Evolutionary conservation across 2,797 vertebrate species (phyloP).

Genomic region (Antrozous pallidus): DNA sequence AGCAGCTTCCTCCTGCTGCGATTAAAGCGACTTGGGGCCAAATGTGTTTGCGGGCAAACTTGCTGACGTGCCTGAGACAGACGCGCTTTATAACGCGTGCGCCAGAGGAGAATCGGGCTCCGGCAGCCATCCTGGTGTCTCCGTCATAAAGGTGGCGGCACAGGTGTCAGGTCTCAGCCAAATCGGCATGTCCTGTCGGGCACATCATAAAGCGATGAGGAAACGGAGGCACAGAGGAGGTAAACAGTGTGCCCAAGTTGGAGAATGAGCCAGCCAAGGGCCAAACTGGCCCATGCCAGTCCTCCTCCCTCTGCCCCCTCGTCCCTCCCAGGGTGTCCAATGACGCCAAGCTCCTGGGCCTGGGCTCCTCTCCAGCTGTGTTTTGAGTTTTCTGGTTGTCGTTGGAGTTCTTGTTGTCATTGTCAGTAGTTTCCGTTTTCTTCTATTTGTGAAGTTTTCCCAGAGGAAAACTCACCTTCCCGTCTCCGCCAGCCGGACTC

Average conservation of each 20-base stretch:
- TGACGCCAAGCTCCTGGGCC: neutral
- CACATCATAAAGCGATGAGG: neutral
- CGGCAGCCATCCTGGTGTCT: slow-evolving; percentile 9
- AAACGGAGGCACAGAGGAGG: neutral
- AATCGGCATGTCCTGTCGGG: neutral
- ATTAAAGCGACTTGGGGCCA: slow-evolving; percentile 77
- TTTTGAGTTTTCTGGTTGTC: neutral
- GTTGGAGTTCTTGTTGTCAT: neutral
- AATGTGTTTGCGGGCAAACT: slow-evolving; percentile 76
- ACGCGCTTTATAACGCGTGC: neutral
- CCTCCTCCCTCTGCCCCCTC: fast-evolving
- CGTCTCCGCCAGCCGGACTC: neutral
- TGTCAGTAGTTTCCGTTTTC: neutral
- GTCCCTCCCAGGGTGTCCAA: neutral
- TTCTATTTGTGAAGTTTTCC: neutral
- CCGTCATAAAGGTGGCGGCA: fast-evolving
- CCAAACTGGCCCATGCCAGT: fast-evolving
- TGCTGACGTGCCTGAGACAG: slow-evolving; percentile 73
- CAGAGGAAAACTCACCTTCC: neutral
- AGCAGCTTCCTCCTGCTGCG: slow-evolving; percentile 74
- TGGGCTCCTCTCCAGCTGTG: fast-evolving
- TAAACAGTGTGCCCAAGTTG: neutral
- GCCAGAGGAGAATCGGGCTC: slow-evolving; percentile 26
- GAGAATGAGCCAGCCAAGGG: neutral
- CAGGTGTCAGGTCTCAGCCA: fast-evolving